Evolutionary conservation across 2,113 vertebrate species (phyloP), one percentile per base, ranked within the genome.

Genomic region (Rafetus swinhoei): DNA sequence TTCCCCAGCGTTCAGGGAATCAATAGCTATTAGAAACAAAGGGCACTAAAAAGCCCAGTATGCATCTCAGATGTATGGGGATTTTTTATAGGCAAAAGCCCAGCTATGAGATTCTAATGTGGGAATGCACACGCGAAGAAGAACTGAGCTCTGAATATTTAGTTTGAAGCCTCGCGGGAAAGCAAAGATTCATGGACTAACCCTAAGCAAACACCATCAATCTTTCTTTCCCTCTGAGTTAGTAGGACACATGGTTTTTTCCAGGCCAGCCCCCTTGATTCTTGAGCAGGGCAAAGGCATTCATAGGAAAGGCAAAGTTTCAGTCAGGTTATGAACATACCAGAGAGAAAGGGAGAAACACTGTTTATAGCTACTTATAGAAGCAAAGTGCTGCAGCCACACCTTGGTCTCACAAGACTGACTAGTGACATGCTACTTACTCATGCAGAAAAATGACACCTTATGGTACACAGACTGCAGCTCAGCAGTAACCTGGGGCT

Each of bases 21-120:
- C 96, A 95, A 94, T 96, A 96, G 89, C 86, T 93, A 50, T 93
- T 85, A 93, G 91, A 94, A 90, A 56, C 29, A 93, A 95, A 96
- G 83, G 87, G 60, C 79, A 82, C 85, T 96, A 94, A 89, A 90
- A 94, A 95, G 86, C 76, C 56, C 84, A 27, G 18, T 32, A 80
- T 80, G 25, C 2, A 9, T 19, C 90, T 93, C 74, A 15, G 81
- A 72, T 19, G 45, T 57, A 92, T 32, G 45, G 53, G 12, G 60
- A 54, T 18, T 79, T 60, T 95, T 1, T 13, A 90, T 83, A 77
- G 45, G 25, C 83, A 77, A 88, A 93, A 94, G 89, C 0, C 0
- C 32, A 74, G 59, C 27, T 65, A 62, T 77, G 85, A 83, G 89
- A 87, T 39, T 9, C 54, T 72, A 72, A 72, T 53, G 84, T 69